These are phyloP conservation scores for Alethe diademata DNA, from an alignment of 2,113 vertebrate species.

Conservation along the genomic window DNA sequence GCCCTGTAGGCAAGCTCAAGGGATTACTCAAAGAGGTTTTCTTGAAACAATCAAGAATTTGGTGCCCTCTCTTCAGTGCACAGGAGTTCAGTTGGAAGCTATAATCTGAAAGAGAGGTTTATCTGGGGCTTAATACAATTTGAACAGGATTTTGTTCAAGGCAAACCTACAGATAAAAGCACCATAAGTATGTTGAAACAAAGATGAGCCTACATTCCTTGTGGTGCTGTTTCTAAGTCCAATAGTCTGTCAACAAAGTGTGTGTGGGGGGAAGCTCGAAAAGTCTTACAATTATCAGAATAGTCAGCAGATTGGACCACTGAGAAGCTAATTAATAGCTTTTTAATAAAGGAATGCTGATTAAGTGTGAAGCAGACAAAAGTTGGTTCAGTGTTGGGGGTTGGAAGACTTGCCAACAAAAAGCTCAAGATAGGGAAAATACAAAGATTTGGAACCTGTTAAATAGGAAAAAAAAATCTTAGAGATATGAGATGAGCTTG, in stretches of 20 bases:
- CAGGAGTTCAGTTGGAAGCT: constrained; percentile 55
- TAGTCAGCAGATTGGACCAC: neutral
- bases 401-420: neutral
- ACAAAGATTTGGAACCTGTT: neutral
- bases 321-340: constrained; percentile 42
- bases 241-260: constrained; percentile 17
- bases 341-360: constrained; percentile 48
- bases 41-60: constrained; percentile 72
- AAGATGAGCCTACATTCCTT: constrained; percentile 53
- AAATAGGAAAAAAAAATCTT: neutral
- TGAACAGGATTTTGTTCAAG: constrained; percentile 75
- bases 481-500: neutral
- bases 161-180: constrained; percentile 69
- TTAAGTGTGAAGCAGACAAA: neutral
- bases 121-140: constrained; percentile 66
- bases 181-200: constrained; percentile 59
- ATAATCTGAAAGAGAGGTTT: constrained; percentile 73
- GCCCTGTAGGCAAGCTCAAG: constrained; percentile 77
- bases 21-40: constrained; percentile 80
- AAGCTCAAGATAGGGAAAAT: neutral
- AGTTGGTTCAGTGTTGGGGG: neutral
- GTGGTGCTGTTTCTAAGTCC: constrained; percentile 31
- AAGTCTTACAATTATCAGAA: constrained; percentile 38
- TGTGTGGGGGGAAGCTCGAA: neutral
- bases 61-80: constrained; percentile 59